Conservation (phyloP, 2,797 vertebrate genomes). For the Hydrocynus forskahlii region DNA sequence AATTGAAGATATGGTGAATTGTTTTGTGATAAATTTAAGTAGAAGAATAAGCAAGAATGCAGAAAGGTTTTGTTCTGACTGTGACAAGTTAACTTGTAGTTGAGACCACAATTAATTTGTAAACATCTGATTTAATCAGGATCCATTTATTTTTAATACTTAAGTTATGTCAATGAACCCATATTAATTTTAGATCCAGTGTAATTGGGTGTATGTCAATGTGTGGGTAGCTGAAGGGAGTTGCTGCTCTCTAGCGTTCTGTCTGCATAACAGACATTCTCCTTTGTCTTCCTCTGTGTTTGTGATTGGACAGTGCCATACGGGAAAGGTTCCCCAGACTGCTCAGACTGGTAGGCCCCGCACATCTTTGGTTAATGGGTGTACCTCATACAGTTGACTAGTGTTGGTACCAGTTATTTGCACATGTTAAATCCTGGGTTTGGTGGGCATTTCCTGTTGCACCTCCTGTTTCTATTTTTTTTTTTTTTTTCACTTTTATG, state of each 20-base stretch:
- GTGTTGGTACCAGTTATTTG: background rate
- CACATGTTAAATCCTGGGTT: background rate
- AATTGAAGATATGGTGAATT: background rate
- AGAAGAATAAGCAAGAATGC: background rate
- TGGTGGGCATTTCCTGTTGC: background rate
- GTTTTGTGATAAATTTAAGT: no score
- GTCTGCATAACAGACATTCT: slow-evolving; percentile 33
- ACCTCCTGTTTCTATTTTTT: background rate
- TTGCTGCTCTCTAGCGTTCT: background rate
- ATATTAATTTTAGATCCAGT: slow-evolving; percentile 7
- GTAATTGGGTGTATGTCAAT: background rate
- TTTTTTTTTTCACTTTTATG: slow-evolving; percentile 9
- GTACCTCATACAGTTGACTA: background rate
- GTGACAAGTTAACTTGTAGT: background rate
- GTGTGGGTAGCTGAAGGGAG: background rate
- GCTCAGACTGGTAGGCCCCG: slow-evolving; percentile 59
- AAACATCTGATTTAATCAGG: background rate
- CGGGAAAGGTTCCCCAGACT: slow-evolving; percentile 68
- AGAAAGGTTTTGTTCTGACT: background rate
- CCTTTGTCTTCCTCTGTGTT: slow-evolving; percentile 56
- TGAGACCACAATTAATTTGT: no score
- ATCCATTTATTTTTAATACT: background rate
- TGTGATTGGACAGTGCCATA: slow-evolving; percentile 77
- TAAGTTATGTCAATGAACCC: background rate
- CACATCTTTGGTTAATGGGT: slow-evolving; percentile 1